Percentiles rank a stretch among this genome's conserved stretches.
These are phyloP conservation scores for Otolemur crassicaudatus DNA, from an alignment of 2,797 vertebrate genomes.

Conservation along the genomic window DNA sequence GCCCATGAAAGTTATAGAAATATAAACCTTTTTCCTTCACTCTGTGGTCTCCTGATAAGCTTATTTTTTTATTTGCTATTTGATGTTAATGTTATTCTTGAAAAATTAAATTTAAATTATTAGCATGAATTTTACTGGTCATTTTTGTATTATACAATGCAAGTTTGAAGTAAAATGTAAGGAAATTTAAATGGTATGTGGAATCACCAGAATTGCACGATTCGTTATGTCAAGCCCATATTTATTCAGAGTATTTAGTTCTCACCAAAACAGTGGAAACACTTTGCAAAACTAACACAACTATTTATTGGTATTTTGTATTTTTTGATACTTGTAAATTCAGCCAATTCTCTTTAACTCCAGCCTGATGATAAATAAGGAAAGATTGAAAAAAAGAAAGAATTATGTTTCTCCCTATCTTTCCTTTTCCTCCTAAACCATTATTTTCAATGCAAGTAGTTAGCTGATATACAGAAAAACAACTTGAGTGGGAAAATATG, in stretches of 20 bases:
- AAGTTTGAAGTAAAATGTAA: neutral
- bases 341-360: neutral
- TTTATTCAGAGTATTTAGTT: neutral
- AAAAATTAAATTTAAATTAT: constrained; percentile 53
- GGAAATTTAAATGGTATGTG: neutral
- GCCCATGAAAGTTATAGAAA: neutral
- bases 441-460: neutral
- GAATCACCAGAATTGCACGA: neutral
- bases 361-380: neutral
- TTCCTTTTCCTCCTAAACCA: neutral
- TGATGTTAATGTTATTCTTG: neutral
- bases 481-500: neutral
- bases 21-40: neutral
- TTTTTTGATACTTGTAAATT: neutral
- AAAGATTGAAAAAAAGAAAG: neutral
- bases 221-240: neutral
- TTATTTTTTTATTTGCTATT: neutral
- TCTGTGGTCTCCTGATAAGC: neutral
- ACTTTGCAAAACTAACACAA: neutral
- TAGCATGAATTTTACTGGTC: neutral
- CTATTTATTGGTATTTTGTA: neutral
- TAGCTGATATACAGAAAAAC: neutral
- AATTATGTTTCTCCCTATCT: neutral
- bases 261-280: neutral
- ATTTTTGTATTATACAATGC: neutral